These are phyloP conservation scores for Diorhabda elongata DNA, from an alignment of 1,140 invertebrate species.

Conservation along the genomic window DNA sequence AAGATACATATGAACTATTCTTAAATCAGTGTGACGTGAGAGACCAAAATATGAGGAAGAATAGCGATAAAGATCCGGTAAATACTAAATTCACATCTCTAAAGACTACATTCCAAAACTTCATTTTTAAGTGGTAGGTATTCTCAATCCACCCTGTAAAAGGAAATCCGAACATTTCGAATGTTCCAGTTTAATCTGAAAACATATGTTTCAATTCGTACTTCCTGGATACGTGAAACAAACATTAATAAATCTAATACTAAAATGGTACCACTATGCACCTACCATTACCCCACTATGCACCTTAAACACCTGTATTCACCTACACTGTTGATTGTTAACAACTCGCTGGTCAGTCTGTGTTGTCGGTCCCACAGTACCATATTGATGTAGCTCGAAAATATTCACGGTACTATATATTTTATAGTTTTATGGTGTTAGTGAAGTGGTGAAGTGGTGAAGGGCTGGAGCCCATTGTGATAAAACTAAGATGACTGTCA, in stretches of 20 bases:
- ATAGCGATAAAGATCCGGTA: too few species aligned
- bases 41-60: too few species aligned
- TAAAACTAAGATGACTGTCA: constrained; percentile 66
- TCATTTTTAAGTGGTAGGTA: too few species aligned
- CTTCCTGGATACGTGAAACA: neutral
- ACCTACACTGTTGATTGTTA: constrained; percentile 25
- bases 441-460: constrained; percentile 13
- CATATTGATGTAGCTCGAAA: too few species aligned
- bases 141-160: too few species aligned
- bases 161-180: too few species aligned
- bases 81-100: too few species aligned
- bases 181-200: neutral
- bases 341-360: constrained; percentile 9
- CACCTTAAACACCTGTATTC: constrained; percentile 18
- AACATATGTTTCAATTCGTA: neutral
- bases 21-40: too few species aligned
- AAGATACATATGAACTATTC: too few species aligned
- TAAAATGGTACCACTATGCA: neutral
- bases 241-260: neutral
- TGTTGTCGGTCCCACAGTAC: neutral
- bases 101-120: too few species aligned
- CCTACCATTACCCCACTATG: constrained; percentile 23
- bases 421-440: constrained; percentile 12
- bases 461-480: constrained; percentile 16
- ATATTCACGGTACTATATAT: neutral